Evolutionary conservation across 2,113 vertebrate genomes (phyloP).

Genomic region (Casuarius casuarius): DNA sequence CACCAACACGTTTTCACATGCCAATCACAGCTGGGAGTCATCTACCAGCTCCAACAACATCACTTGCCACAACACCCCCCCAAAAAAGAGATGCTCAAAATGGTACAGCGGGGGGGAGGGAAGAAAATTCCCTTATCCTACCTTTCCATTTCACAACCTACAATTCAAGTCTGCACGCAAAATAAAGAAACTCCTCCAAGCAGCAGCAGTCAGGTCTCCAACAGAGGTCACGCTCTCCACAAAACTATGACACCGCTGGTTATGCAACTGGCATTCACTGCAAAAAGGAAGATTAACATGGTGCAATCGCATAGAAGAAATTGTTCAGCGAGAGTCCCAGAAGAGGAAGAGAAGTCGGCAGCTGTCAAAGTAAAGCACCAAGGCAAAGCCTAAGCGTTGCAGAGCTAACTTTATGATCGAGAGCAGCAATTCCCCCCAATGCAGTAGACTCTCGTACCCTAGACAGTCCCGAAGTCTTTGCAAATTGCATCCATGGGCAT

Average conservation of each 20-base stretch:
- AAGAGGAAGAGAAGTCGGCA: not conserved
- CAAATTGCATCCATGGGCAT: fast-evolving
- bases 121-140: not conserved
- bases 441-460: not conserved
- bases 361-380: not conserved
- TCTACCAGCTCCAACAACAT: not conserved
- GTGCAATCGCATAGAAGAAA: not conserved
- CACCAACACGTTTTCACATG: not conserved
- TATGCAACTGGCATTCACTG: not conserved
- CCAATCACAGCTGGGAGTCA: not conserved
- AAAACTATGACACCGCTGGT: fast-evolving
- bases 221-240: not conserved
- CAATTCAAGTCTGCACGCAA: not conserved
- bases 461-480: not conserved
- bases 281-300: not conserved
- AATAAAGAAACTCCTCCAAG: not conserved
- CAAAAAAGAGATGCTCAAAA: not conserved
- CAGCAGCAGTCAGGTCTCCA: not conserved
- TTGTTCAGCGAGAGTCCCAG: not conserved
- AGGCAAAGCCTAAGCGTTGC: not conserved
- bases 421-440: too few relatives aligned
- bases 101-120: fast-evolving
- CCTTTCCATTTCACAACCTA: not conserved
- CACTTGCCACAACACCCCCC: not conserved
- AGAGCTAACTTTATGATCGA: fast-evolving